A percentile compares a stretch with the other conserved stretches of the same genome.
Evolutionary conservation across 1,140 invertebrate species (phyloP).

Genomic region (Phthorimaea operculella): DNA sequence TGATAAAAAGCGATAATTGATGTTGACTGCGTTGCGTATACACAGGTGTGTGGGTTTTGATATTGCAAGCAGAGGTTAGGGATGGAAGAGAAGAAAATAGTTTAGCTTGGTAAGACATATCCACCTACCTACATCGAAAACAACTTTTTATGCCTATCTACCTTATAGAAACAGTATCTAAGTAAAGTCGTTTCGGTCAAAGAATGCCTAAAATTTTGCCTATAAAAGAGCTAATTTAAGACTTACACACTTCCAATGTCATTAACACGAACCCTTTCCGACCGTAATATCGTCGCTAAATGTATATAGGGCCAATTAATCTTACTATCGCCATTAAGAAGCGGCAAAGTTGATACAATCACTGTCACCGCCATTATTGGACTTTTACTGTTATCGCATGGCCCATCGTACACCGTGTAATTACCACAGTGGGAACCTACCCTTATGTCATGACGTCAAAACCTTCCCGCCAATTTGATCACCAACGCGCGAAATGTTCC

Average conservation of each 20-base stretch:
- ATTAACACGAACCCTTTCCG: neutral
- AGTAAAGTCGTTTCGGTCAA: too few relatives aligned
- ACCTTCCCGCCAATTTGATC: neutral
- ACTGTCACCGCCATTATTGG: conserved; percentile 43
- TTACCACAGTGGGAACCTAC: conserved; percentile 45
- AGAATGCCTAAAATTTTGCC: too few relatives aligned
- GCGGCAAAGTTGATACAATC: conserved; percentile 50
- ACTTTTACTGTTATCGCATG: conserved; percentile 62
- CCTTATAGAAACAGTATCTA: too few relatives aligned
- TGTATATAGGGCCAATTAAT: conserved; percentile 18
- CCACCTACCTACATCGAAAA: too few relatives aligned
- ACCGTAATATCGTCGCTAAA: neutral
- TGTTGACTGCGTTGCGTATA: conserved; percentile 31
- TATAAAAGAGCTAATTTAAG: too few relatives aligned
- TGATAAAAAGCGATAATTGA: conserved; percentile 18
- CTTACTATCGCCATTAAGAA: conserved; percentile 31
- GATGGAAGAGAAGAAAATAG: too few relatives aligned
- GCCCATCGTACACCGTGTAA: conserved; percentile 42
- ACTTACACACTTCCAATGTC: neutral
- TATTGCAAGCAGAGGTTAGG: too few relatives aligned
- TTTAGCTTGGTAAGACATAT: too few relatives aligned
- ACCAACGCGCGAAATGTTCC: neutral
- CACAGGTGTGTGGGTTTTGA: conserved; percentile 40
- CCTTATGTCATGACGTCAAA: conserved; percentile 13
- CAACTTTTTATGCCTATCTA: too few relatives aligned